Evolutionary conservation across 2,888 invertebrate species (phyloP).

Genomic region (Balanococcus diminutus): DNA sequence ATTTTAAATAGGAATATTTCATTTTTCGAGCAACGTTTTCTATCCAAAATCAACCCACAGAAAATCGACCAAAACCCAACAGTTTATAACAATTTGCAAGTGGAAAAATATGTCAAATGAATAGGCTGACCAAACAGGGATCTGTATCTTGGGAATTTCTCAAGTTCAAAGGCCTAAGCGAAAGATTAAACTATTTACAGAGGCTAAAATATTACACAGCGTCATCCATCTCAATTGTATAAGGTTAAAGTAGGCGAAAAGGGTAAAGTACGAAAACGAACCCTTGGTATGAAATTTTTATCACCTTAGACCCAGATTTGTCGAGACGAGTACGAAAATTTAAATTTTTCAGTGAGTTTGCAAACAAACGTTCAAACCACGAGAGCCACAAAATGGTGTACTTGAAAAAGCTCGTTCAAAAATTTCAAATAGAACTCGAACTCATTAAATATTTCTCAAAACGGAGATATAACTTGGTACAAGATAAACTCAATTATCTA

Average conservation of each 20-base stretch:
- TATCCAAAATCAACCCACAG: neutral
- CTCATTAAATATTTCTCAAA: neutral
- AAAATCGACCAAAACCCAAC: neutral
- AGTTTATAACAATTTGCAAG: neutral
- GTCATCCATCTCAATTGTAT: neutral
- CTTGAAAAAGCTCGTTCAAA: neutral
- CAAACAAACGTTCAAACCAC: neutral
- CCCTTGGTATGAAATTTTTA: constrained; percentile 1
- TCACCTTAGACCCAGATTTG: constrained; percentile 8
- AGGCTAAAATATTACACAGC: neutral
- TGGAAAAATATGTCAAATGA: neutral
- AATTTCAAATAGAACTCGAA: neutral
- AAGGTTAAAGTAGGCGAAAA: neutral
- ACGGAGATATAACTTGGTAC: neutral
- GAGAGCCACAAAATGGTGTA: neutral
- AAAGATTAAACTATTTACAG: neutral
- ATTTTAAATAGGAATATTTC: too few relatives aligned
- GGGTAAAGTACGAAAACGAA: neutral
- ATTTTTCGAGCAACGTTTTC: neutral
- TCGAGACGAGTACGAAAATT: neutral
- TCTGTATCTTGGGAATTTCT: neutral
- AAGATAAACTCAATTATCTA: neutral
- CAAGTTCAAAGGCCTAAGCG: neutral
- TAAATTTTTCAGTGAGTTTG: neutral
- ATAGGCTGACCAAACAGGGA: neutral